Evolutionary conservation across 2,888 invertebrate species (phyloP).

Genomic region (Heteromyza rotundicornis): DNA sequence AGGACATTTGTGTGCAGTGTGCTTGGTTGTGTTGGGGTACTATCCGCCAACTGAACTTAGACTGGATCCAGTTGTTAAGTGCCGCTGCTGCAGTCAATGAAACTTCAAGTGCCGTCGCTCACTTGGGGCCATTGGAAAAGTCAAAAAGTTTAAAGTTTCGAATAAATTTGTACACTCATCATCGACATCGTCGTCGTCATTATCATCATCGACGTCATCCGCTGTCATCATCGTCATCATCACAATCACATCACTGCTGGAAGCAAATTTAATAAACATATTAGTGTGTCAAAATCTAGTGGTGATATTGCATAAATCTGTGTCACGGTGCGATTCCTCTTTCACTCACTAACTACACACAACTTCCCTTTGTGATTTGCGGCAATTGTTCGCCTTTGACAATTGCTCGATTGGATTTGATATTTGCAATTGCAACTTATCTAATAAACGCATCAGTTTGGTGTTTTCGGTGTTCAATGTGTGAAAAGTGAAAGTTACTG

Average conservation of each 20-base stretch:
- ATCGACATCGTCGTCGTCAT: neutral
- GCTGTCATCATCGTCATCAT: neutral
- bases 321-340: neutral
- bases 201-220: neutral
- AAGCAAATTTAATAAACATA: neutral
- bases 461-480: neutral
- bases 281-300: neutral
- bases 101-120: constrained; percentile 3
- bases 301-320: constrained; percentile 3
- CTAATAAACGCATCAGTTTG: neutral
- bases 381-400: no score
- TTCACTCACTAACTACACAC: neutral
- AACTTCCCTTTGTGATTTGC: neutral
- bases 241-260: neutral
- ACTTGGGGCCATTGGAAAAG: neutral
- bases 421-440: neutral
- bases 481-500: constrained; percentile 1
- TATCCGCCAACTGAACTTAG: no score
- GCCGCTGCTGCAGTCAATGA: neutral
- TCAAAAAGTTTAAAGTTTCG: neutral
- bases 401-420: no score
- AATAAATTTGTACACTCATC: neutral
- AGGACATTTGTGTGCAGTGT: no score
- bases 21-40: no score
- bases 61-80: no score